phyloP scores from a whole-genome alignment of 2,888 invertebrate genomes.

The Phengaris arion region DNA sequence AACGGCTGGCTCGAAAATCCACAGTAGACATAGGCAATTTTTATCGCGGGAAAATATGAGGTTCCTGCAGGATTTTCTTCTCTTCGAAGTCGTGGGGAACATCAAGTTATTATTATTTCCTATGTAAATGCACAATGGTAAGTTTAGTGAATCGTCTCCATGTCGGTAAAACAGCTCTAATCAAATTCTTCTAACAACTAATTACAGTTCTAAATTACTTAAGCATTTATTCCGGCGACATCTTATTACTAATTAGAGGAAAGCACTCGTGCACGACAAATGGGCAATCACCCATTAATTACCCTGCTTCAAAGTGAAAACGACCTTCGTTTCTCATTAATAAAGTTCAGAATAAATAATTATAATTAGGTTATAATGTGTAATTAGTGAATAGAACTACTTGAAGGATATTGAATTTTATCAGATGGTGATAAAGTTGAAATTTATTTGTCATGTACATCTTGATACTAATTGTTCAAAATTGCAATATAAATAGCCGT shows the following conservation, averaged over 20 bases:
- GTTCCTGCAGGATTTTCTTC: too few relatives aligned
- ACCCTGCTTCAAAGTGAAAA: not conserved
- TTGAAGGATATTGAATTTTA: not conserved
- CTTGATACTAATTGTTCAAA: conserved; percentile 10
- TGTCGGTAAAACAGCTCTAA: not conserved
- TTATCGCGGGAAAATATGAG: too few relatives aligned
- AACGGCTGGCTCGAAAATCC: too few relatives aligned
- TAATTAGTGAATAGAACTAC: conserved; percentile 5
- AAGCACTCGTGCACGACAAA: conserved; percentile 32
- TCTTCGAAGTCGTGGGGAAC: too few relatives aligned
- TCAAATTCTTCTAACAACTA: not conserved
- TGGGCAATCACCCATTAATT: conserved; percentile 21
- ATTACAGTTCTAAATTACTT: conserved; percentile 25
- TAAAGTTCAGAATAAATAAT: not conserved
- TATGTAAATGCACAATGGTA: too few relatives aligned
- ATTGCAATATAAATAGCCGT: conserved; percentile 21
- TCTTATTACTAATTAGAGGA: conserved; percentile 38
- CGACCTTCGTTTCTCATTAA: not conserved
- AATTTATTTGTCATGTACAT: not conserved
- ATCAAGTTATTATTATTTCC: too few relatives aligned
- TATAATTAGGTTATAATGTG: not conserved
- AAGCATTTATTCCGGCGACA: conserved; percentile 36
- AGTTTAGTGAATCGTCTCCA: too few relatives aligned
- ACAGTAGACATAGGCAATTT: too few relatives aligned
- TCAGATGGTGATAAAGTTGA: not conserved